Percentiles rank a stretch among this genome's conserved stretches.
phyloP scores from a whole-genome alignment of 2,797 vertebrate genomes.

The Enteromius argenteus region DNA sequence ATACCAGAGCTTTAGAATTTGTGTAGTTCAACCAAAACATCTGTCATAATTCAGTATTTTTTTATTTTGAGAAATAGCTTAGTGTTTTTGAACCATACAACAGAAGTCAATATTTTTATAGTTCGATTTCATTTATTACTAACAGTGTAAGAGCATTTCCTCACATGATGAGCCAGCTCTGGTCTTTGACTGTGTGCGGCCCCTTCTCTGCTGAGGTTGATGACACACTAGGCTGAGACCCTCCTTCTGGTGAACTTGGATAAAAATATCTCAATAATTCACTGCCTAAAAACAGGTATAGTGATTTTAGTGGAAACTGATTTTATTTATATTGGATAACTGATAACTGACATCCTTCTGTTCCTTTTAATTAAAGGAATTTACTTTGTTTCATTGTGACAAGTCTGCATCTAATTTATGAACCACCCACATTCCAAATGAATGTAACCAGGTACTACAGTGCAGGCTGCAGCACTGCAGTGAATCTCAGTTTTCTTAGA shows the following conservation, averaged over 20 bases:
- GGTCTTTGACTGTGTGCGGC: conserved; percentile 96
- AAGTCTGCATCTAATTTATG: not conserved
- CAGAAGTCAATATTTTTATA: not conserved
- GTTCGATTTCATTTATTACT: not conserved
- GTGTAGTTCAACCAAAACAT: too few species aligned
- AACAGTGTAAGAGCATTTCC: conserved; percentile 84
- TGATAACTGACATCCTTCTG: not conserved
- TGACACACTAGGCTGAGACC: conserved; percentile 96
- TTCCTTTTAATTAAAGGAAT: not conserved
- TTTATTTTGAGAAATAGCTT: too few species aligned
- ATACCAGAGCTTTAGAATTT: too few species aligned
- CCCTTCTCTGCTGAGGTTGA: conserved; percentile 99
- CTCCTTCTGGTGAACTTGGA: conserved; percentile 87
- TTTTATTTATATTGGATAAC: too few species aligned
- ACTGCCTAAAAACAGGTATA: conserved; percentile 48
- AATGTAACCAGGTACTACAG: not conserved
- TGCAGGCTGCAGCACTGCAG: not conserved
- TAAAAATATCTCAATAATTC: conserved; percentile 67
- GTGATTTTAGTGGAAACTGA: not conserved
- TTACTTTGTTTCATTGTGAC: not conserved
- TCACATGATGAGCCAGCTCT: conserved; percentile 82
- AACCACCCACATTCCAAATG: conserved; percentile 51
- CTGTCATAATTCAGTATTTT: too few species aligned
- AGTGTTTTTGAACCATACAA: not conserved
- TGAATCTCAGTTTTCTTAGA: not conserved